These are phyloP conservation scores for Eilema depressum DNA, from an alignment of 2,888 invertebrate genomes.

Conservation along the genomic window DNA sequence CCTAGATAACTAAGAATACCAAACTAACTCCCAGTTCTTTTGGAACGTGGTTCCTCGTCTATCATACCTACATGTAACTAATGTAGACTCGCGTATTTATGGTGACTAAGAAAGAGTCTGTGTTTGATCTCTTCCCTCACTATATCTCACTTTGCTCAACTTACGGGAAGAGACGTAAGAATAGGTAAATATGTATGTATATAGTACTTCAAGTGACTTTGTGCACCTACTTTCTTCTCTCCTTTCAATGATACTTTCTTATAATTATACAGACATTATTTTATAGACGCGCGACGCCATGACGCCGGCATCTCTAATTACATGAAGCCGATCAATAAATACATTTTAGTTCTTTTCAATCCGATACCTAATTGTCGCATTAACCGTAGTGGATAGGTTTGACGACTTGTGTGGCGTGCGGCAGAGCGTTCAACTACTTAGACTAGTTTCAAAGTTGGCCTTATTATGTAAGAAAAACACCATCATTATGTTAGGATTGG, in stretches of 20 bases:
- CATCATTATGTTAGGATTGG: too few species aligned
- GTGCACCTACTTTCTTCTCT: slow-evolving; percentile 1
- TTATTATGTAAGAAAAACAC: background rate
- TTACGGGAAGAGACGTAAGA: too few species aligned
- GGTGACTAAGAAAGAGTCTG: too few species aligned
- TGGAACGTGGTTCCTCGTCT: too few species aligned
- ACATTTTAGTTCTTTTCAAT: slow-evolving; percentile 6
- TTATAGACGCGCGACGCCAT: slow-evolving; percentile 9
- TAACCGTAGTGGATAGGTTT: background rate
- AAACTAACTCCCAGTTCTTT: too few species aligned
- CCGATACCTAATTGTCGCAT: background rate
- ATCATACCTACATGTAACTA: too few species aligned
- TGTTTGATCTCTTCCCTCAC: too few species aligned
- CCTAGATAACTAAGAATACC: too few species aligned
- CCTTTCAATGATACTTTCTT: slow-evolving; percentile 12
- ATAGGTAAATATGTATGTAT: too few species aligned
- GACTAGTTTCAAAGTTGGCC: background rate
- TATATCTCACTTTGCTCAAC: too few species aligned
- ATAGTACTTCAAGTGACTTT: background rate
- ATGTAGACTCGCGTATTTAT: too few species aligned
- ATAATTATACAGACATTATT: slow-evolving; percentile 16
- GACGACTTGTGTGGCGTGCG: background rate
- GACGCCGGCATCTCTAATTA: slow-evolving; percentile 8
- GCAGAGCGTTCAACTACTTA: background rate
- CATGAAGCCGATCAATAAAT: background rate